Percentiles rank a stretch among this genome's conserved stretches.
Conservation (phyloP, 2,797 vertebrate species). For the Danio kyathit region DNA sequence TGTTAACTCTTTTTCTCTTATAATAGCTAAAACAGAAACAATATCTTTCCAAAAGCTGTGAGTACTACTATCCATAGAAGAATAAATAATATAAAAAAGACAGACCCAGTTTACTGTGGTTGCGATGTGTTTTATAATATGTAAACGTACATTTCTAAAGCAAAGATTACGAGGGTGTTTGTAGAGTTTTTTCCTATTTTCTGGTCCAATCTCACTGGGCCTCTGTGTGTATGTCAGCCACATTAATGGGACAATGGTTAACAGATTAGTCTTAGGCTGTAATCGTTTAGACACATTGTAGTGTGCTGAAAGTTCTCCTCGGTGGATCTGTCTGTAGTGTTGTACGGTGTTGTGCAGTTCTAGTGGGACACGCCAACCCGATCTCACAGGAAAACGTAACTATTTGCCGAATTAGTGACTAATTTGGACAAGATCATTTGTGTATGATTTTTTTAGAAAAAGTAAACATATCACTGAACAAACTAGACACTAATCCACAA, state of each 20-base stretch:
- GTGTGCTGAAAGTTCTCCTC: constrained; percentile 54
- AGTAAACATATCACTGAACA: background rate
- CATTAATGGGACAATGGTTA: constrained; percentile 56
- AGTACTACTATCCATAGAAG: constrained; percentile 71
- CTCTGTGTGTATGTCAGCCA: constrained; percentile 72
- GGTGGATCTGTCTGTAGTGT: constrained; percentile 57
- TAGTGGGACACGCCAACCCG: constrained; percentile 43
- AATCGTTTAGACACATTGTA: constrained; percentile 53
- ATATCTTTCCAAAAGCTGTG: constrained; percentile 76
- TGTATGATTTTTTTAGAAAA: background rate
- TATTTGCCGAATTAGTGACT: background rate
- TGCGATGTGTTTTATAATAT: constrained; percentile 68
- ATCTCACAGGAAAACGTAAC: background rate
- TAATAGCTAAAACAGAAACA: constrained; percentile 74
- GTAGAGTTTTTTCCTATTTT: constrained; percentile 65
- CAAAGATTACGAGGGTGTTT: constrained; percentile 57
- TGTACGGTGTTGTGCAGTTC: constrained; percentile 60
- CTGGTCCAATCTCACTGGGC: constrained; percentile 67
- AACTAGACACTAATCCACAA: background rate
- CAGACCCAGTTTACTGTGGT: constrained; percentile 82
- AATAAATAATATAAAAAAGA: constrained; percentile 66
- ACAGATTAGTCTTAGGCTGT: constrained; percentile 55
- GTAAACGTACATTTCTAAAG: constrained; percentile 68
- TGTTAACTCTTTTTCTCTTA: constrained; percentile 82
- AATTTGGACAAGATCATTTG: too few relatives aligned